Conservation (phyloP, 2,113 vertebrate species). For the Synodontis membranacea region DNA sequence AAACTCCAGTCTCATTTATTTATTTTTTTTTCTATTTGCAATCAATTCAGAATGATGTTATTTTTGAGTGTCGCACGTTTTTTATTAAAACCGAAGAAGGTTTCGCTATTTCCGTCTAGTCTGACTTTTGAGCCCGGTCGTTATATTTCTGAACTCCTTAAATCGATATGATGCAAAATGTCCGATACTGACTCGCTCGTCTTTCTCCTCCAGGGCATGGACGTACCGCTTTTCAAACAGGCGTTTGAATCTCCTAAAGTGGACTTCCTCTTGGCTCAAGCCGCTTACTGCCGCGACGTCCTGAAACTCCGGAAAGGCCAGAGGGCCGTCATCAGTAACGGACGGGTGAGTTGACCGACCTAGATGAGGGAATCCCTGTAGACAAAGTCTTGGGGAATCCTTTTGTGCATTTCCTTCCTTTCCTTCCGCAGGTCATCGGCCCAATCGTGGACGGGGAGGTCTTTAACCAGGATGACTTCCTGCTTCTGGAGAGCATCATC, state of each 20-base stretch:
- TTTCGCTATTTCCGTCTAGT: too few species aligned
- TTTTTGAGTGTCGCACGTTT: too few species aligned
- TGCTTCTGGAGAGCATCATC: conserved; percentile 93
- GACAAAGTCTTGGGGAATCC: neutral
- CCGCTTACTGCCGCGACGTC: conserved; percentile 85
- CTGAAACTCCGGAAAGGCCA: conserved; percentile 94
- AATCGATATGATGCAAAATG: neutral
- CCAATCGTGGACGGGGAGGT: conserved; percentile 86
- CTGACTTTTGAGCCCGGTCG: neutral
- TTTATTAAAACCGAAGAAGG: too few species aligned
- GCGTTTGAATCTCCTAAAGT: conserved; percentile 82
- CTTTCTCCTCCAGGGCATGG: conserved; percentile 85
- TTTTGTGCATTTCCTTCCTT: neutral
- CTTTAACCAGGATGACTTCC: conserved; percentile 97
- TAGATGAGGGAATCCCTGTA: neutral
- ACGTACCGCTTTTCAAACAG: conserved; percentile 83
- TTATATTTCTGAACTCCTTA: neutral
- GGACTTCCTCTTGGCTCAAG: conserved; percentile 91
- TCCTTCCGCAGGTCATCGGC: conserved; percentile 83
- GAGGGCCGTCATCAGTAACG: conserved; percentile 92
- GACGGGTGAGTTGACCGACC: conserved; percentile 80
- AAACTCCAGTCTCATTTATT: neutral
- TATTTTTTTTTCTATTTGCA: neutral
- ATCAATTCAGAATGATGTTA: neutral
- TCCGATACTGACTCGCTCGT: neutral